Conservation (phyloP, 1,140 invertebrate genomes). For the Belonocnema kinseyi region DNA sequence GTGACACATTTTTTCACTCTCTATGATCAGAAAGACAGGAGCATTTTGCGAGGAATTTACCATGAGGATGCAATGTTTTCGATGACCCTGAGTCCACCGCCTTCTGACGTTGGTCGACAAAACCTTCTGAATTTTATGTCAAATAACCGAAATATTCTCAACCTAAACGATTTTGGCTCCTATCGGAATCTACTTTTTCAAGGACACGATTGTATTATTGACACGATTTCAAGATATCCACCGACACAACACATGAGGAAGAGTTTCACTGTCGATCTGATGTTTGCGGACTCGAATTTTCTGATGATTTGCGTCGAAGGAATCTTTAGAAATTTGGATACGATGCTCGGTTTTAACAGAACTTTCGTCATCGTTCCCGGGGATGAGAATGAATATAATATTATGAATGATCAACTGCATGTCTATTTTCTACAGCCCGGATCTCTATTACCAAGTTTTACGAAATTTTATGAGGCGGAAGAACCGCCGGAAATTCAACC, state of each 20-base stretch:
- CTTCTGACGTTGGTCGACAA: constrained; percentile 41
- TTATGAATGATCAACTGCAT: constrained; percentile 68
- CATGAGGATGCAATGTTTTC: constrained; percentile 66
- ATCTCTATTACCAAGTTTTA: constrained; percentile 38
- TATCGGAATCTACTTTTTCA: constrained; percentile 51
- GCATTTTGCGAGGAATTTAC: constrained; percentile 64
- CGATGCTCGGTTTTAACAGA: constrained; percentile 63
- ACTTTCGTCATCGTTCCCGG: constrained; percentile 61
- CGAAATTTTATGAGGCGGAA: constrained; percentile 45
- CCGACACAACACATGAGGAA: constrained; percentile 61
- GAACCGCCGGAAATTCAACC: constrained; percentile 37
- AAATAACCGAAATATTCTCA: constrained; percentile 61
- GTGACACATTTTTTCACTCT: constrained; percentile 67
- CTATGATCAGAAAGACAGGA: constrained; percentile 65
- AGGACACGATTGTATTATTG: constrained; percentile 9
- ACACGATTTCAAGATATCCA: constrained; percentile 45
- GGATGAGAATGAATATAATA: constrained; percentile 66
- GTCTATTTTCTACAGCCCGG: constrained; percentile 44
- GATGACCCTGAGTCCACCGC: constrained; percentile 54
- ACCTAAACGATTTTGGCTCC: not conserved
- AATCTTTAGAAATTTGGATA: constrained; percentile 54
- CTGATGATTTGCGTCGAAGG: constrained; percentile 61
- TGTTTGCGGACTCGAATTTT: constrained; percentile 50
- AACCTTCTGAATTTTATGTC: constrained; percentile 38
- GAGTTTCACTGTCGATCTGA: constrained; percentile 60